Base-by-base conservation (phyloP, 1,140 invertebrate species). In the Euschistus heros region DNA sequence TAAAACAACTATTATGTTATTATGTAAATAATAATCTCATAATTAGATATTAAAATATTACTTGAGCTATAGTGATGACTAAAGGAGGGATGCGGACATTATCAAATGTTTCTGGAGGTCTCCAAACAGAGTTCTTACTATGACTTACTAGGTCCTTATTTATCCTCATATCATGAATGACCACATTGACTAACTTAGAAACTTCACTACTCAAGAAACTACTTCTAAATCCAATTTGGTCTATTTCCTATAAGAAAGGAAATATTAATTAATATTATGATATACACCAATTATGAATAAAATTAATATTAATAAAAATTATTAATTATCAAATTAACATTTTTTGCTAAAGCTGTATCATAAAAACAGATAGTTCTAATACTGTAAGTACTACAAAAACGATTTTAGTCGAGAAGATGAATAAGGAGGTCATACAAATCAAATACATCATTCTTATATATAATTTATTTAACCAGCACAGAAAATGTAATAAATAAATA, bases 151-250 rank as follows among this genome's bases (percentile, higher is more conserved):
- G 81, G 78, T 89, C 85, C 74, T 91, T 89, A 67, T 91, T 91
- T 62, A 96, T 85, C 64, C 89, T 80, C 6, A 94, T 86, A 74
- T 92, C 89, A 62, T 84, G 82, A 68, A 93, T 83, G 26, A 92
- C 84, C 30, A 96, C 82, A 10, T 88, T 89, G 20, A 96, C 74
- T 10, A 94, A 76, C 77, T 94, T 96, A 22, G 88, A 91, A 26
- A 91, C 86, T 68, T 92, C 89, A 13, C 89, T 91, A 74, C 91
- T 94, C 63, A 94, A 83, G 73, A 93, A 86, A 77, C 91, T 93
- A 74, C 91, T 94, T 18, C 88, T 83, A 63, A 94, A 81, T 71
- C 88, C 86, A 63, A 94, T 84, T 75, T 91, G 85, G 71, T 93
- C 89, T 67, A 95, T 85, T 78, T 91, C 84, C 89, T 94, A 70